These are phyloP conservation scores for Polietes domitor DNA, from an alignment of 2,888 invertebrate genomes.

Conservation along the genomic window DNA sequence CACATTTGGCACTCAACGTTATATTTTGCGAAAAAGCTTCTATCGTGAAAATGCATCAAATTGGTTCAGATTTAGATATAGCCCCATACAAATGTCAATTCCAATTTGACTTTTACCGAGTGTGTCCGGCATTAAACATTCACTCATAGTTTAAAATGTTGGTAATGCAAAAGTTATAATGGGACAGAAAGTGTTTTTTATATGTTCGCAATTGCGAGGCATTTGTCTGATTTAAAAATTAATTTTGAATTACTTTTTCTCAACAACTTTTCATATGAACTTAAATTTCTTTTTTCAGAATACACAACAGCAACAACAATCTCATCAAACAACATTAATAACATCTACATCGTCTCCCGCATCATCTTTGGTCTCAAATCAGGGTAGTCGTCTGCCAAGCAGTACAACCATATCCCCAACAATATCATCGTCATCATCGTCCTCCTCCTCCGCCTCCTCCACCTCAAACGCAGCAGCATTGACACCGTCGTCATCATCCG, in stretches of 20 bases:
- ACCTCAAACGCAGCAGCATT: not conserved
- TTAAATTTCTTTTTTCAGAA: slow-evolving; percentile 71
- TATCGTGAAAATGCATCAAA: too few relatives aligned
- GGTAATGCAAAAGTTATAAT: too few relatives aligned
- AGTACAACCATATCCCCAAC: slow-evolving; percentile 58
- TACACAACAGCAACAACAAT: slow-evolving; percentile 78
- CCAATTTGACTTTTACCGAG: too few relatives aligned
- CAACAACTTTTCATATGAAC: too few relatives aligned
- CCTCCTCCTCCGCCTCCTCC: slow-evolving; percentile 39
- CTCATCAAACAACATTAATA: slow-evolving; percentile 72
- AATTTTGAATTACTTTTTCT: too few relatives aligned
- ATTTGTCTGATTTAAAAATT: slow-evolving; percentile 60
- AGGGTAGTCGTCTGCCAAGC: slow-evolving; percentile 57
- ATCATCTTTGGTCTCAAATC: slow-evolving; percentile 57
- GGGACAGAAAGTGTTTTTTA: too few relatives aligned
- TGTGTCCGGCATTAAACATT: too few relatives aligned
- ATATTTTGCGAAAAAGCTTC: too few relatives aligned
- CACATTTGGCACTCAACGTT: too few relatives aligned
- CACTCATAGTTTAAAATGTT: too few relatives aligned
- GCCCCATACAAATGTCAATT: too few relatives aligned
- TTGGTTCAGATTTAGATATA: too few relatives aligned
- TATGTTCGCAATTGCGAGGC: slow-evolving; percentile 67
- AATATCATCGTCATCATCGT: slow-evolving; percentile 43
- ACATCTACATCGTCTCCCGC: slow-evolving; percentile 42
- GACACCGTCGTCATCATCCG: slow-evolving; percentile 38